phyloP scores from a whole-genome alignment of 2,113 vertebrate species.

The Ginglymostoma cirratum region DNA sequence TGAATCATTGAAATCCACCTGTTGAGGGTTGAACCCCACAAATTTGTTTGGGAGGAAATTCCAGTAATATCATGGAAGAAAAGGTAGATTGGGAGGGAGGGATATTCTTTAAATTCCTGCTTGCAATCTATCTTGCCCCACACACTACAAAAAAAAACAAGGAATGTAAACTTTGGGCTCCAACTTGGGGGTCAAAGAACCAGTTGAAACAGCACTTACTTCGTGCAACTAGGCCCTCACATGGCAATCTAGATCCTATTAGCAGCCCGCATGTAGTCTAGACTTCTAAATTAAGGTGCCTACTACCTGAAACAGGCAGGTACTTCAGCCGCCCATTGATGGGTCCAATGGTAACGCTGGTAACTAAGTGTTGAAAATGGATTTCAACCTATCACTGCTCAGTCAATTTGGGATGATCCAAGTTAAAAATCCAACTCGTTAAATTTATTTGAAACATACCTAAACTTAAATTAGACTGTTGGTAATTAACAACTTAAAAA shows the following conservation, averaged over 20 bases:
- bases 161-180: too few species aligned
- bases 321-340: background rate
- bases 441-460: background rate
- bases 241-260: background rate
- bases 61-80: too few species aligned
- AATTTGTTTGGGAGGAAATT: too few species aligned
- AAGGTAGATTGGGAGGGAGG: too few species aligned
- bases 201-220: background rate
- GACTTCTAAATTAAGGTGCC: background rate
- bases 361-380: background rate
- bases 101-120: background rate
- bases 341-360: background rate
- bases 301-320: background rate
- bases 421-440: background rate
- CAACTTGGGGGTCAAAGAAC: too few species aligned
- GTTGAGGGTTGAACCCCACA: too few species aligned
- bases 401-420: background rate
- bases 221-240: background rate
- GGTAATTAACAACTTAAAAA: background rate
- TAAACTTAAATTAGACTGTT: background rate
- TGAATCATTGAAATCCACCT: too few species aligned
- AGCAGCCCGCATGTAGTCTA: background rate
- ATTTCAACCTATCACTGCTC: background rate
- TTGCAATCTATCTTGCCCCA: background rate
- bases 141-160: background rate